These are phyloP conservation scores for Cichladusa arquata DNA, from an alignment of 2,113 vertebrate species.

Conservation along the genomic window DNA sequence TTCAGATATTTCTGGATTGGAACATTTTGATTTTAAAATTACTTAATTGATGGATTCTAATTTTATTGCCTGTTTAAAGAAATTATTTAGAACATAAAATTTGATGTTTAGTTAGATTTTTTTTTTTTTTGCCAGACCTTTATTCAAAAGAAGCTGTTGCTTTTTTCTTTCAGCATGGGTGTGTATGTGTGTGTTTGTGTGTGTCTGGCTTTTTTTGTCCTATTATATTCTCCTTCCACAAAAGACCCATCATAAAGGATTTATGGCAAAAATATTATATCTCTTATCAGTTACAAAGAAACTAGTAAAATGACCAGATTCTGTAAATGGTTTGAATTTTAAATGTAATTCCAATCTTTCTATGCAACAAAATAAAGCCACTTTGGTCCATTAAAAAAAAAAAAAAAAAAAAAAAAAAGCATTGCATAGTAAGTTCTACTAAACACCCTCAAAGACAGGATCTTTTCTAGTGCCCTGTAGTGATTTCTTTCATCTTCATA, in stretches of 20 bases:
- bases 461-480: neutral
- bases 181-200: neutral
- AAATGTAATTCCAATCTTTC: neutral
- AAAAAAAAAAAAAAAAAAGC: neutral
- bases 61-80: neutral
- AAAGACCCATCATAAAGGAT: neutral
- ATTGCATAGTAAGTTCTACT: neutral
- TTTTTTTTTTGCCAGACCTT: neutral
- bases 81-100: neutral
- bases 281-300: neutral
- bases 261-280: neutral
- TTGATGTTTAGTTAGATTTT: neutral
- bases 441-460: neutral
- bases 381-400: accelerated
- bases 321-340: neutral
- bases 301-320: neutral
- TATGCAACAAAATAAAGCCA: neutral
- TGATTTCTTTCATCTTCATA: neutral
- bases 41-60: neutral
- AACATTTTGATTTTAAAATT: neutral
- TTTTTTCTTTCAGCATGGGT: neutral
- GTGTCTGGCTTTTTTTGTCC: neutral
- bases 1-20: neutral
- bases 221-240: neutral
- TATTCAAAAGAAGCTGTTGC: neutral